Evolutionary conservation across 2,888 invertebrate genomes (phyloP), one percentile per base, ranked within the genome.

Genomic region (Tupiocoris notatus): DNA sequence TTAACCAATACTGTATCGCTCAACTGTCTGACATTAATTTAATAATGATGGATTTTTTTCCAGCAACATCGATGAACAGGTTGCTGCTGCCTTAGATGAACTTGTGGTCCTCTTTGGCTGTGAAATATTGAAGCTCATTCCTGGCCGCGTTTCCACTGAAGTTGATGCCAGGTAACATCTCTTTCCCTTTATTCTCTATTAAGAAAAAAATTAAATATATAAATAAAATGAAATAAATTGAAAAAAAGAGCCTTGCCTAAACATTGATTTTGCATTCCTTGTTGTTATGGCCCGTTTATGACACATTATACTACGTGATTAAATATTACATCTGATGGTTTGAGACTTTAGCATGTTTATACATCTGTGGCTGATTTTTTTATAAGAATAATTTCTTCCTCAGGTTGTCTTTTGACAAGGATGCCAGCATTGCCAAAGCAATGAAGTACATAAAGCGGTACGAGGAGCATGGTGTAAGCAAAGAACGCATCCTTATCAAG

Each of bases 51-150:
- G n/a, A n/a, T 39, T 39, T 39, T 7, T 39, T 3, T 77, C 54
- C 82, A 93, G 92, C 78, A 89, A 87, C 70, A 81, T 88, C 22
- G 88, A 89, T 64, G 92, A 94, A 81, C 91, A 94, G 85, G 83
- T 96, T 7, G 88, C 90, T 63, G 90, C 92, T 81, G 94, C 98
- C 18, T 89, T 96, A 86, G 98, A 99, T 83, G 94, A 94, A 86
- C 88, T 98, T 22, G 96, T 94, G 85, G 96, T 99, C 0, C 86
- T 96, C 39, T 99, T 99, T 86, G 99, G 99, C 57, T 89, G 90
- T 83, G 98, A 99, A 88, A 99, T 99, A 82, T 88, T 99, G 66
- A 95, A 97, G 86, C 94, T 98, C 80, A 92, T 99, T 79, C 99
- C 99, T 16, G 99, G 99, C 7, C 88, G 99, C 80, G 96, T 98